A percentile compares a stretch with the other conserved stretches of the same genome.
These are phyloP conservation scores for Macrophya annulata DNA, from an alignment of 2,888 invertebrate genomes.

Conservation along the genomic window DNA sequence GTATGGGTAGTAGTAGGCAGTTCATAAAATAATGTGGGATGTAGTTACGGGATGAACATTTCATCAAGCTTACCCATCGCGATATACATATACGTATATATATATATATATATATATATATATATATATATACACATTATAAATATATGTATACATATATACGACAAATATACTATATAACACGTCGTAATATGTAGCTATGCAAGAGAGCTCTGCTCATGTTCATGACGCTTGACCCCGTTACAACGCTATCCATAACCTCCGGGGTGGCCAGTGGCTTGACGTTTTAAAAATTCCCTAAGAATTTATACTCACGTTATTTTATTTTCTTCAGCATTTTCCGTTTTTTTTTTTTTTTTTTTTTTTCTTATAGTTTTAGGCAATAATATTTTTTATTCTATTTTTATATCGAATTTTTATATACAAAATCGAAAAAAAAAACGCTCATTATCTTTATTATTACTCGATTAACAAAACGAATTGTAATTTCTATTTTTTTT, in stretches of 20 bases:
- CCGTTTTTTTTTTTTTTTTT: too few relatives aligned
- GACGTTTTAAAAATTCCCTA: neutral
- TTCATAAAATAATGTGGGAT: slow-evolving; percentile 35
- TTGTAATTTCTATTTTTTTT: too few relatives aligned
- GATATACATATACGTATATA: neutral
- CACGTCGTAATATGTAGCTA: neutral
- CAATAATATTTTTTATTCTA: too few relatives aligned
- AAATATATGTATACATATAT: neutral
- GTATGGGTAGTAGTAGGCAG: neutral
- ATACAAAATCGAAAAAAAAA: too few relatives aligned
- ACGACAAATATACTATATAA: neutral
- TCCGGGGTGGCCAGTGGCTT: neutral
- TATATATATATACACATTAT: neutral
- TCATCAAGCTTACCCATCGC: neutral
- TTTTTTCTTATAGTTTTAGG: too few relatives aligned
- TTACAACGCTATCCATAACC: slow-evolving; percentile 32
- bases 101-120: neutral
- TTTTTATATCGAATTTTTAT: too few relatives aligned
- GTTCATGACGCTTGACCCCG: slow-evolving; percentile 47
- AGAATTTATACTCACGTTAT: neutral
- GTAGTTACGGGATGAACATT: slow-evolving; percentile 5
- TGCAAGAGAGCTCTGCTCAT: neutral
- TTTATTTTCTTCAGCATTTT: too few relatives aligned
- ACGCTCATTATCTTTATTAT: too few relatives aligned
- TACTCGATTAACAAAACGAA: too few relatives aligned